Evolutionary conservation across 37 sponge, comb jelly and placozoan species (phyloP).

Genomic region (Sycon ciliatum): DNA sequence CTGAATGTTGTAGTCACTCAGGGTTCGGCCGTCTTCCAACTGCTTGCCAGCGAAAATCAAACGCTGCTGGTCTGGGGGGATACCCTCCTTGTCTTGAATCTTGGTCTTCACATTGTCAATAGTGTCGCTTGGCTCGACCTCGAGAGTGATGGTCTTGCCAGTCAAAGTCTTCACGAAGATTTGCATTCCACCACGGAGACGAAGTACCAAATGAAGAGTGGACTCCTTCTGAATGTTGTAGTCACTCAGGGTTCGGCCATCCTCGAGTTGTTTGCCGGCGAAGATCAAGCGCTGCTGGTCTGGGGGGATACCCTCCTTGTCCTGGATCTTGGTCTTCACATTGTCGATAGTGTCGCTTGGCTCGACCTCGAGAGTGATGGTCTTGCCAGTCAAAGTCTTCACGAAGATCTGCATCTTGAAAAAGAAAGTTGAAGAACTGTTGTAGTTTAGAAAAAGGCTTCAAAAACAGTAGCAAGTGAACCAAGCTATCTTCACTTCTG

Average conservation of each 20-base stretch:
- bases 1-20: constrained; percentile 49
- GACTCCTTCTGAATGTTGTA: constrained; percentile 97
- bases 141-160: constrained; percentile 44
- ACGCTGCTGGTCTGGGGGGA: constrained; percentile 46
- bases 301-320: constrained; percentile 95
- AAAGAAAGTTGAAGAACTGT: too few species aligned
- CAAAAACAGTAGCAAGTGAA: too few species aligned
- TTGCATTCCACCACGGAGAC: constrained; percentile 61
- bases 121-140: constrained; percentile 35
- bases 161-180: constrained; percentile 46
- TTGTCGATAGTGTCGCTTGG: constrained; percentile 87
- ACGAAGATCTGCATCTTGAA: constrained; percentile 94
- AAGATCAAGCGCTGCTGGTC: constrained; percentile 97
- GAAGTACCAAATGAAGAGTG: constrained; percentile 86
- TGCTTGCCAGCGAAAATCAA: constrained; percentile 42
- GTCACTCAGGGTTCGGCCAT: constrained; percentile 88
- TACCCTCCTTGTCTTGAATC: constrained; percentile 46
- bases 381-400: constrained; percentile 85
- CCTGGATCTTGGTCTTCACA: constrained; percentile 94
- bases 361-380: constrained; percentile 96
- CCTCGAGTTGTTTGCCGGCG: constrained; percentile 95
- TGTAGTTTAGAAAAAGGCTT: too few species aligned
- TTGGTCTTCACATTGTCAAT: constrained; percentile 45
- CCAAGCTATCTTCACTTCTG: too few species aligned
- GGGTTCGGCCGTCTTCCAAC: constrained; percentile 40